Conservation (phyloP, 2,113 vertebrate species). For the Scartelaos histophorus region DNA sequence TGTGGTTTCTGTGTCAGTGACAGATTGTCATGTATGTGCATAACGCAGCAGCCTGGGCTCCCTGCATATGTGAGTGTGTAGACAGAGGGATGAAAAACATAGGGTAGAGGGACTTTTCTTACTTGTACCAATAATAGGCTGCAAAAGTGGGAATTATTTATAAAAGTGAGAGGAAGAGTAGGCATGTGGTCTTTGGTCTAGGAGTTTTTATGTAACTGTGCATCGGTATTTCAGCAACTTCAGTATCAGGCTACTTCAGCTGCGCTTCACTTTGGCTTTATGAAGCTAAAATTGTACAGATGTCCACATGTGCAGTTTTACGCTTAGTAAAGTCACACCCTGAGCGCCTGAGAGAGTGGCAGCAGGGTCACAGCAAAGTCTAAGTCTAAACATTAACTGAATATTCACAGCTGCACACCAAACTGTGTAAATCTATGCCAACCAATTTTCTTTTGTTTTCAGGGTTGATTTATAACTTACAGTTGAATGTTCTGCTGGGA, state of each 20-base stretch:
- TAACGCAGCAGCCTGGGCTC: conserved; percentile 27
- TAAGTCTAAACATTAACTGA: no score
- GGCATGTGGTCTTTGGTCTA: conserved; percentile 43
- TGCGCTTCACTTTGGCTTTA: conserved; percentile 58
- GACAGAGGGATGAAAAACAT: conserved; percentile 22
- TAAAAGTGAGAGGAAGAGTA: conserved; percentile 35
- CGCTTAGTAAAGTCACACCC: no score
- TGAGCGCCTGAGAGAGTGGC: no score
- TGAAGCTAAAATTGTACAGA: background rate
- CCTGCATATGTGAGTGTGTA: conserved; percentile 30
- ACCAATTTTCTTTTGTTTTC: no score
- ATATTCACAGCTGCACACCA: no score
- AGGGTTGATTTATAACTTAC: no score
- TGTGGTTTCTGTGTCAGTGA: conserved; percentile 69
- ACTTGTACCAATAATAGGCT: conserved; percentile 51
- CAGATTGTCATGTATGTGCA: conserved; percentile 70
- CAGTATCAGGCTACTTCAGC: conserved; percentile 44
- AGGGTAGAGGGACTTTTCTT: conserved; percentile 47
- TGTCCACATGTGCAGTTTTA: no score
- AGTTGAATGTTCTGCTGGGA: no score
- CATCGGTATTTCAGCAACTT: conserved; percentile 46
- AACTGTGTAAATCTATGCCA: no score
- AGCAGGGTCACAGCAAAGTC: no score
- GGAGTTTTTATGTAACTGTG: conserved; percentile 41
- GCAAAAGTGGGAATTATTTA: conserved; percentile 46